Evolutionary conservation across 2,888 invertebrate genomes (phyloP), one percentile per base, ranked within the genome.

Genomic region (Phytoseiulus persimilis): DNA sequence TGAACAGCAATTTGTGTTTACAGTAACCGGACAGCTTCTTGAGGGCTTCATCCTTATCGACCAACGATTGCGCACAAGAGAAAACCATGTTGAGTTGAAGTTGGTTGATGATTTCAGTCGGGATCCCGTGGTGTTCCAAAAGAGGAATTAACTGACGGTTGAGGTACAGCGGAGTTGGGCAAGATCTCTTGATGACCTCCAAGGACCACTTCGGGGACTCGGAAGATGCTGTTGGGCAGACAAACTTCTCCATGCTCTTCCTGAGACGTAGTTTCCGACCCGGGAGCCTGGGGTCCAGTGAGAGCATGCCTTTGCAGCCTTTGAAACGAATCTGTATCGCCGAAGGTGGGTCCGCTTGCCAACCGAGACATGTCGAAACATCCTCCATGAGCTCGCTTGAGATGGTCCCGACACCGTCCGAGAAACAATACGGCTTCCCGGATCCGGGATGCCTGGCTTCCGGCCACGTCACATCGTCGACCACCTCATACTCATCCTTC

Each of bases 131-230:
- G n/a, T 90, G 90, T 31, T 91, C 90, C 31, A 91, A 89, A 33
- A 91, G 90, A 18, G 91, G 90, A 11, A 91, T 90, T 9, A 91
- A 90, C 3, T 90, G 91, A 3, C 91, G 90, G 83, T 91, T 91
- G 31, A 91, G 90, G 90, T 90, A 90, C 83, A 90, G 45, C 83
- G 46, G 31, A 3, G 90, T 83, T n/a, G 90, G 83, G 83, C 87
- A 83, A 11, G 32, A 31, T 14, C 83, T 46, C 83, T 90, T 90
- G 31, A 90, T 32, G 3, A 90, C 33, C 33, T 90, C 90, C 83
- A 90, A 90, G 31, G 45, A 11, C 83, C 83, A 83, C 83, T 31
- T 31, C 6, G 31, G n/a, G 3, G n/a, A 31, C n/a, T n/a, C 31
- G 39, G 6, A 32, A 28, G 31, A 31, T 31, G 32, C 45, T 14